Conservation (phyloP, 2,888 invertebrate species). For the Cyclophora punctaria region DNA sequence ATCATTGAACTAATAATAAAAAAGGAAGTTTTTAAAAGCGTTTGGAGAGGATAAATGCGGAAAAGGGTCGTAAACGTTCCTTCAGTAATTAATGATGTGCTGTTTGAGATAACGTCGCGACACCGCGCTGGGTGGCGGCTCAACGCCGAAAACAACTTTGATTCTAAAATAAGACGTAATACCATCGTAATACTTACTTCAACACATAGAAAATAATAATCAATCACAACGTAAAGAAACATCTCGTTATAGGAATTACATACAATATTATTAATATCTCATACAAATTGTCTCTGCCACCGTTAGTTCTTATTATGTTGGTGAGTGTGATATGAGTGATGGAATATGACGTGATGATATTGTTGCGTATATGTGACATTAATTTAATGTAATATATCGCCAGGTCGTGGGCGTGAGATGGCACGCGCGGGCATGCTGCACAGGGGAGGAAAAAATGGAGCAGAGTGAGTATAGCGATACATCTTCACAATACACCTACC, state of each 20-base stretch:
- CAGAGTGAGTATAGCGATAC: constrained; percentile 76
- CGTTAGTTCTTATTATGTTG: too few relatives aligned
- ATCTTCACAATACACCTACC: too few relatives aligned
- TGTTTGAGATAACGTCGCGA: constrained; percentile 1
- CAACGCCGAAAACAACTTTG: too few relatives aligned
- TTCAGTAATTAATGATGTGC: constrained; percentile 54
- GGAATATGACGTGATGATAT: too few relatives aligned
- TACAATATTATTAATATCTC: too few relatives aligned
- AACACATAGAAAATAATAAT: too few relatives aligned
- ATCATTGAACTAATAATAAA: constrained; percentile 42
- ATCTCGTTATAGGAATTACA: too few relatives aligned
- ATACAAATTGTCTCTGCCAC: too few relatives aligned
- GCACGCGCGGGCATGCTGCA: constrained; percentile 86
- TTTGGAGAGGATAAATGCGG: constrained; percentile 56
- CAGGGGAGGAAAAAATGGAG: constrained; percentile 83
- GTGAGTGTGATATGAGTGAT: neutral
- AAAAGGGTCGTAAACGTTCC: constrained; percentile 46
- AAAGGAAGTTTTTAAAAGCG: constrained; percentile 41
- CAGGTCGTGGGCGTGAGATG: constrained; percentile 80
- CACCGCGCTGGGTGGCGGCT: too few relatives aligned
- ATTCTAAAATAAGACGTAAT: too few relatives aligned
- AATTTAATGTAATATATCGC: constrained; percentile 34
- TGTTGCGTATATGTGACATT: constrained; percentile 1
- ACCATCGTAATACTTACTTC: too few relatives aligned
- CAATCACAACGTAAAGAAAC: too few relatives aligned